Base-by-base conservation (phyloP, 2,888 invertebrate species). In the Isotomurus palustris region DNA sequence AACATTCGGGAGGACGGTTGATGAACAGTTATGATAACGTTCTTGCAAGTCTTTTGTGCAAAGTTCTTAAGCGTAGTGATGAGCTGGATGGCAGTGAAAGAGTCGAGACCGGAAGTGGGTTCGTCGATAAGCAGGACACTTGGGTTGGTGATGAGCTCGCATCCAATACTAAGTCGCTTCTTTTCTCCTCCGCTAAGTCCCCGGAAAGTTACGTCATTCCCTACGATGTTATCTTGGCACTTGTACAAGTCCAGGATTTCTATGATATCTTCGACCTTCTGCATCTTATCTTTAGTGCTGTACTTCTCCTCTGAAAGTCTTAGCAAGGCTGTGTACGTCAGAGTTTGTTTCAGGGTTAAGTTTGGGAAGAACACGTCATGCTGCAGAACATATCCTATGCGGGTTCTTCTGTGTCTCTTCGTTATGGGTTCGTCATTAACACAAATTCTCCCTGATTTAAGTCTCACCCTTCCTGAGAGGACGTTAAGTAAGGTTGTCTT, bases 1-100 rank as follows among this genome's bases (percentile, higher is more conserved):
- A 87, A 89, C 77, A 88, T 87, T 74, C 87, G 85, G 65, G 87
- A 87, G 48, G 87, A 87, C 1, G 88, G 88, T 74, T 88, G 88
- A 74, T 88, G 88, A 2, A 88, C 83, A 28, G 87, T 87, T 60
- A 86, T 81, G 51, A 88, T 83, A 49, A 89, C 83, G 2, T 86
- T 87, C 76, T 88, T 88, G 66, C 84, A 83, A 75, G 85, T 85
- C 65, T 83, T 81, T 62, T 83, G 82, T 0, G 87, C 86, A 72
- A 86, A 87, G 59, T 82, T 78, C 74, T 86, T 86, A 67, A 88
- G 76, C 55, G 83, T 83, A 60, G 81, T 78, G 79, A 88, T 86
- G 64, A 88, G 74, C 66, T 82, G 83, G 72, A 83, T 82, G 17
- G 88, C 88, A 62, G 87, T 84, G 74, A 85, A 84, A 32, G 87